phyloP scores from a whole-genome alignment of 2,797 vertebrate species.

The Acipenser ruthenus region DNA sequence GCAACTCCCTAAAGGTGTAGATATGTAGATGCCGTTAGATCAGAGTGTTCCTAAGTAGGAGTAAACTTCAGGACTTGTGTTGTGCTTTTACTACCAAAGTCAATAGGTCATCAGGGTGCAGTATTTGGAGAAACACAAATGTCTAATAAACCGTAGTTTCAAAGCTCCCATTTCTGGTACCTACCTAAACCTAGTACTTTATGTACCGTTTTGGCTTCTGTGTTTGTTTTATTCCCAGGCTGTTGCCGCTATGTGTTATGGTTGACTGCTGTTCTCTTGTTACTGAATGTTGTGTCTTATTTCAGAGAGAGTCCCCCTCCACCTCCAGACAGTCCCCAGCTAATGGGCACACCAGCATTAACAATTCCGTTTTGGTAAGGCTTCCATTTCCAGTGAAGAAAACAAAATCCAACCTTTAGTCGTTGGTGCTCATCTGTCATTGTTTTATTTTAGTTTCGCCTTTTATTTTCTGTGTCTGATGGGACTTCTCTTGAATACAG shows the following conservation, averaged over 20 bases:
- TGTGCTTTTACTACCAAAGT: too few relatives aligned
- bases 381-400: slow-evolving; percentile 54
- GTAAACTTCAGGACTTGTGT: too few relatives aligned
- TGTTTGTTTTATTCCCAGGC: too few relatives aligned
- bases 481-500: slow-evolving; percentile 30
- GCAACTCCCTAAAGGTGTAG: too few relatives aligned
- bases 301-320: slow-evolving; percentile 98
- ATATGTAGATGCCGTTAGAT: too few relatives aligned
- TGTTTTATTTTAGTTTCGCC: slow-evolving; percentile 55
- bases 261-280: slow-evolving; percentile 39
- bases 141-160: too few relatives aligned
- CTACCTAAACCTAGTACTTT: too few relatives aligned
- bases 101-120: too few relatives aligned
- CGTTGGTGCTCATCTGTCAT: slow-evolving; percentile 67
- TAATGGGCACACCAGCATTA: slow-evolving; percentile 99
- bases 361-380: slow-evolving; percentile 99
- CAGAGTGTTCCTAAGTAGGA: too few relatives aligned
- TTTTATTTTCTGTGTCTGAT: slow-evolving; percentile 40
- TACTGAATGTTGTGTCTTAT: slow-evolving; percentile 97
- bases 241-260: slow-evolving; percentile 15
- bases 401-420: slow-evolving; percentile 30
- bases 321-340: slow-evolving; percentile 96
- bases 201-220: too few relatives aligned
- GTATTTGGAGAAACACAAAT: too few relatives aligned
- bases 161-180: too few relatives aligned